Base-by-base conservation (phyloP, 1,140 invertebrate genomes). In the Oncopeltus fasciatus region DNA sequence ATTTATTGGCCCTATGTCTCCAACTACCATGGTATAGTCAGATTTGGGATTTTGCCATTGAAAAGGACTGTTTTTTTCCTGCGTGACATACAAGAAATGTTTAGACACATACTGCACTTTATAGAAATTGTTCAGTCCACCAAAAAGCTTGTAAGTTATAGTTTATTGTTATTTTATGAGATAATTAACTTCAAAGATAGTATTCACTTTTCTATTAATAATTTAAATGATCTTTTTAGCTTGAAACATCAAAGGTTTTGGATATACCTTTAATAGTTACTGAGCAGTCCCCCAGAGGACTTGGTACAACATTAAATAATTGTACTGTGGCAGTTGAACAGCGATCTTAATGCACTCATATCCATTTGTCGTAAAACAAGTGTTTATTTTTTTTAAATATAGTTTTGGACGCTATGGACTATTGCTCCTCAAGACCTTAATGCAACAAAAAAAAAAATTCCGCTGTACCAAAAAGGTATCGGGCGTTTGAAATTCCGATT, bases 41-140 rank as follows among this genome's bases (percentile, higher is more conserved):
- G 65, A 60, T 66, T 56, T 61, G 65, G 65, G 2, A 56, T 65
- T 62, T 60, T 66, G 24, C 65, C 65, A 14, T 21, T 47, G 2
- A 66, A 65, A 16, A 79, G 74, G 68, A 86, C 86, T 2, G 82
- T 82, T 2, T 79, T 94, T 59, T 76, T 94, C 31, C 73, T 92
- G 53, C 93, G 91, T 71, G 91, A 94, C 70, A 76, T 94, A 21
- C 91, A 94, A 72, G 88, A 92, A 72, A 85, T 83, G 67, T 92
- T 92, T 70, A 73, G 82, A 28, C 80, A 79, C 9, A 82, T 77
- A 9, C 84, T 92, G 65, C 78, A 88, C 67, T 94, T 90, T 68
- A 80, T 83, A 2, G 83, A 86, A 70, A 81, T 93, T 18, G 76
- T 88, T 0, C 74, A 78, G 65, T 86, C 87, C 59, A 81, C 86